Evolutionary conservation across 2,888 invertebrate genomes (phyloP).

Genomic region (Ennomos quercinarius): DNA sequence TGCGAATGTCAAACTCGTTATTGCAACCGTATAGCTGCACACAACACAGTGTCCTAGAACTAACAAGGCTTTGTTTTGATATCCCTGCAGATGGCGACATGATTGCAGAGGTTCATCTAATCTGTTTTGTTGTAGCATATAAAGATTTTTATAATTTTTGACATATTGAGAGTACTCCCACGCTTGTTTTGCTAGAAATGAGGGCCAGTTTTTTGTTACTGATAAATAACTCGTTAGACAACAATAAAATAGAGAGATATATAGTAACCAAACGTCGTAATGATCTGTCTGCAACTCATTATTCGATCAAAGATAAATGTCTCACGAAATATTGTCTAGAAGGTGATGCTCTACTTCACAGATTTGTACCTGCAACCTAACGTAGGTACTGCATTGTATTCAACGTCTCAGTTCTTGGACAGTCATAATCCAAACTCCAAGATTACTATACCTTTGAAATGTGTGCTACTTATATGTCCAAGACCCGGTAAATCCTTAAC

Average conservation of each 20-base stretch:
- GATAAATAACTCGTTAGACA: constrained; percentile 21
- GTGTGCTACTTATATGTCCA: too few species aligned
- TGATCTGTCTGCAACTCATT: constrained; percentile 11
- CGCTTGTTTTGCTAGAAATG: constrained; percentile 17
- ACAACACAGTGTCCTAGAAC: constrained; percentile 1
- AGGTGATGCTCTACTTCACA: too few species aligned
- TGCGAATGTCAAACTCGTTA: constrained; percentile 26
- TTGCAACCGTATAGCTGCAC: constrained; percentile 19
- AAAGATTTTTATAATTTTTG: constrained; percentile 6
- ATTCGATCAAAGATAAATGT: constrained; percentile 14
- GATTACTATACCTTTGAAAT: too few species aligned
- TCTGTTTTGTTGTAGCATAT: neutral
- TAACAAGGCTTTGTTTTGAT: neutral
- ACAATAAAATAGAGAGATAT: constrained; percentile 17
- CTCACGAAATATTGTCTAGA: too few species aligned
- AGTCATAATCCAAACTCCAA: too few species aligned
- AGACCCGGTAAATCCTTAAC: too few species aligned
- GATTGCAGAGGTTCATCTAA: neutral
- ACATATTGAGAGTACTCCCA: constrained; percentile 23
- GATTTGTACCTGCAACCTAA: too few species aligned
- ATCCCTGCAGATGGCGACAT: too few species aligned
- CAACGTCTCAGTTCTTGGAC: too few species aligned
- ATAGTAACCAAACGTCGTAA: neutral
- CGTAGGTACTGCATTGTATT: too few species aligned
- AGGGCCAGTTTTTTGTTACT: constrained; percentile 10